phyloP scores from a whole-genome alignment of 1,140 invertebrate genomes.

The Mizuhopecten yessoensis region DNA sequence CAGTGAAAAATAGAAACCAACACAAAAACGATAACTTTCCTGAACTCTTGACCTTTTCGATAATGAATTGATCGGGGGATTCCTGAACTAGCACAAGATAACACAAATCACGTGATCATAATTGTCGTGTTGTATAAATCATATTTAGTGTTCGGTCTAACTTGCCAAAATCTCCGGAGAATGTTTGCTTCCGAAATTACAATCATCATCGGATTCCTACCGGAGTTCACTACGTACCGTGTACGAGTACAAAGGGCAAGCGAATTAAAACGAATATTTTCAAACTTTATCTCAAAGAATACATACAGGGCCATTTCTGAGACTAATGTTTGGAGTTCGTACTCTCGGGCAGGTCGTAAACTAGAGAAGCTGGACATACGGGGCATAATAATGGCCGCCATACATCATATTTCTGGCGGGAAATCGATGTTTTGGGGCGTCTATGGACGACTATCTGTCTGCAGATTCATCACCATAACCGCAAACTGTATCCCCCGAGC shows the following conservation, averaged over 20 bases:
- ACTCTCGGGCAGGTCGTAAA: background rate
- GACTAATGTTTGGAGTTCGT: constrained; percentile 18
- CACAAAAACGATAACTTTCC: too few species aligned
- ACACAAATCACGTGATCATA: background rate
- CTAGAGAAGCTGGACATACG: background rate
- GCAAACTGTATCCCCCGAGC: background rate
- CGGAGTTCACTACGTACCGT: background rate
- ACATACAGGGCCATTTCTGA: background rate
- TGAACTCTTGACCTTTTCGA: too few species aligned
- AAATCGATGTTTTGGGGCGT: constrained; percentile 23
- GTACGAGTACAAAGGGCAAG: background rate
- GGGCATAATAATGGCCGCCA: background rate
- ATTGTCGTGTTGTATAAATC: background rate
- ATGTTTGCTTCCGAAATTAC: background rate
- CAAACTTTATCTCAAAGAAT: background rate
- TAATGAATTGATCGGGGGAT: background rate
- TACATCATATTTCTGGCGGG: constrained; percentile 32
- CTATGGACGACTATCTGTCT: background rate
- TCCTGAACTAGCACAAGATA: background rate
- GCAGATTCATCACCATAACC: background rate
- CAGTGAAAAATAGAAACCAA: too few species aligned
- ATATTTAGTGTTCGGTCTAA: background rate
- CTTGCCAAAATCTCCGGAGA: background rate
- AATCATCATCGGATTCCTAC: background rate
- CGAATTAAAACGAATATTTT: background rate